A percentile compares a stretch with the other conserved stretches of the same genome.
Conservation (phyloP, 1,140 invertebrate genomes). For the Artemia franciscana region DNA sequence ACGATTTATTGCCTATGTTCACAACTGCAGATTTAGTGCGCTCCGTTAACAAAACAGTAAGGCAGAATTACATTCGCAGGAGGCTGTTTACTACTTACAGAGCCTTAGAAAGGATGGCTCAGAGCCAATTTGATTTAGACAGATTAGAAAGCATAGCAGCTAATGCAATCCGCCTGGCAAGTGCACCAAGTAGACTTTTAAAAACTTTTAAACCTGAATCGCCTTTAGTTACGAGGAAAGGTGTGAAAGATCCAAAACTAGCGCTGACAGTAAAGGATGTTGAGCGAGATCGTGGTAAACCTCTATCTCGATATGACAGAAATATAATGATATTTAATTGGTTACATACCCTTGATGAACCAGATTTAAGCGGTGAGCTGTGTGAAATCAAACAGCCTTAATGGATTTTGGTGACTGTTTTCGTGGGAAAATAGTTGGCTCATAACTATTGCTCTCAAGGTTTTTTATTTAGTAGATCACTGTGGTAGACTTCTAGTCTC, state of each 20-base stretch:
- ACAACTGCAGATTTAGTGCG: slow-evolving; percentile 45
- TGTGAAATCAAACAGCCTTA: not conserved
- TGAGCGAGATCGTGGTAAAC: slow-evolving; percentile 52
- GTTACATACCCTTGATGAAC: slow-evolving; percentile 56
- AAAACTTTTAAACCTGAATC: not conserved
- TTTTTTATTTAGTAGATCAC: too few relatives aligned
- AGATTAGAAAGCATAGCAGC: slow-evolving; percentile 33
- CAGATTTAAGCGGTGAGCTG: not conserved
- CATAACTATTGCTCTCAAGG: too few relatives aligned
- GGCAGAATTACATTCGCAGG: slow-evolving; percentile 44
- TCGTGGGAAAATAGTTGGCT: too few relatives aligned
- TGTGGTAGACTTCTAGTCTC: too few relatives aligned
- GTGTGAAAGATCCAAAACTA: slow-evolving; percentile 9
- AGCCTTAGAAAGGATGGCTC: slow-evolving; percentile 49
- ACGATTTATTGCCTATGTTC: slow-evolving; percentile 22
- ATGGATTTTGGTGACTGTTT: too few relatives aligned
- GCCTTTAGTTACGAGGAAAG: slow-evolving; percentile 4
- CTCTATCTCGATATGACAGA: slow-evolving; percentile 58
- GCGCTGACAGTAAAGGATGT: slow-evolving; percentile 46
- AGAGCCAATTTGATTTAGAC: slow-evolving; percentile 57
- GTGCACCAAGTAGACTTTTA: not conserved
- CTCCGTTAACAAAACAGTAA: slow-evolving; percentile 59
- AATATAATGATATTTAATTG: slow-evolving; percentile 86
- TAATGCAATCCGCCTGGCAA: not conserved
- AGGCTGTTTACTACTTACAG: slow-evolving; percentile 52